These are phyloP conservation scores for Nycticryphes semicollaris DNA, from an alignment of 2,113 vertebrate genomes.

Conservation along the genomic window DNA sequence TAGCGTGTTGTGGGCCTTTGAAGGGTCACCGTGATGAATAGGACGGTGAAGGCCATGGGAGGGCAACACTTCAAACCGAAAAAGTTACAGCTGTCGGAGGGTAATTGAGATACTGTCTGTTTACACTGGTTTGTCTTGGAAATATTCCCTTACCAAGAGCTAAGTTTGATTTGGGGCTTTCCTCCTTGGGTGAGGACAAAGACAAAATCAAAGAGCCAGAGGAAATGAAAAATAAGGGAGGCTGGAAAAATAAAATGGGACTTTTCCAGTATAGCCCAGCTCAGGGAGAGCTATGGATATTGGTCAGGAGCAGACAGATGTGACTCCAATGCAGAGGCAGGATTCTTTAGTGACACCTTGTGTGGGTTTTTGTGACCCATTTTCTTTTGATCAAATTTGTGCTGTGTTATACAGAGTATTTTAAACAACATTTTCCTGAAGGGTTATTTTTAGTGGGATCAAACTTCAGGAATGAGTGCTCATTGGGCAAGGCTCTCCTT, in stretches of 20 bases:
- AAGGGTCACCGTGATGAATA: slow-evolving; percentile 4
- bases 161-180: not conserved
- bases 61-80: slow-evolving; percentile 13
- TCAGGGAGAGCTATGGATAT: not conserved
- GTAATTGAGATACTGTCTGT: not conserved
- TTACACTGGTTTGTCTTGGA: not conserved
- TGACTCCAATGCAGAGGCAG: not conserved
- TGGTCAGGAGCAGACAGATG: not conserved
- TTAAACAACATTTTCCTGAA: not conserved
- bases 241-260: not conserved
- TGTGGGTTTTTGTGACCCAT: not conserved
- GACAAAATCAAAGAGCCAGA: not conserved
- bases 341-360: not conserved
- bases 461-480: not conserved
- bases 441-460: not conserved
- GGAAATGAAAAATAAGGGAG: not conserved
- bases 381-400: not conserved
- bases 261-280: not conserved
- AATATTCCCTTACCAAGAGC: not conserved
- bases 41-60: not conserved
- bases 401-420: not conserved
- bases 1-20: not conserved
- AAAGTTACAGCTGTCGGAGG: not conserved
- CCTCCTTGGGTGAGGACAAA: not conserved
- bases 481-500: not conserved